phyloP scores from a whole-genome alignment of 2,888 invertebrate genomes.

The Nomada flava region DNA sequence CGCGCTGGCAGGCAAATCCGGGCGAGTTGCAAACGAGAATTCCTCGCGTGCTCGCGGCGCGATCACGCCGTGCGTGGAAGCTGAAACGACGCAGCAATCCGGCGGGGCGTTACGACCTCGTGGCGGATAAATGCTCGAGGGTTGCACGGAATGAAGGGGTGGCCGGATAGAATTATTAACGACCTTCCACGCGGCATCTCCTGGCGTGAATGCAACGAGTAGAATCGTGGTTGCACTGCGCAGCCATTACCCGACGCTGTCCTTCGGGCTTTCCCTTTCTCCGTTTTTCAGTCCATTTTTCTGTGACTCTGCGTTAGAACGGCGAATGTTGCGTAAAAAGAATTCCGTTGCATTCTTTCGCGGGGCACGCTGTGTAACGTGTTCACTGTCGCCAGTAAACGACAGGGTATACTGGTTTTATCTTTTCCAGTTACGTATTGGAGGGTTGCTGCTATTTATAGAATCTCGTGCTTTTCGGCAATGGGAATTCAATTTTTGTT shows the following conservation, averaged over 20 bases:
- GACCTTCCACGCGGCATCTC: constrained; percentile 72
- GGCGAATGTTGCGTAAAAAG: too few species aligned
- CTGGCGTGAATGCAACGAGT: constrained; percentile 75
- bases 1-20: not conserved
- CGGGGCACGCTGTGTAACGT: too few species aligned
- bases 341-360: too few species aligned
- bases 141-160: constrained; percentile 49
- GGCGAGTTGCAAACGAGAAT: constrained; percentile 6
- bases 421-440: too few species aligned
- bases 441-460: too few species aligned
- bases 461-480: too few species aligned
- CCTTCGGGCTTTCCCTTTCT: not conserved
- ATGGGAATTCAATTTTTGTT: too few species aligned
- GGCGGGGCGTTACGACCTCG: constrained; percentile 48
- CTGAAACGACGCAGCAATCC: constrained; percentile 32
- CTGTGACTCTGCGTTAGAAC: not conserved
- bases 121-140: constrained; percentile 56
- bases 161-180: constrained; percentile 76
- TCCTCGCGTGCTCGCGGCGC: constrained; percentile 17
- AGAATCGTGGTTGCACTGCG: constrained; percentile 67
- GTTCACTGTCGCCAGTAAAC: too few species aligned
- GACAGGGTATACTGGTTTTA: too few species aligned
- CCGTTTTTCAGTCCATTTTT: not conserved
- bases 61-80: not conserved
- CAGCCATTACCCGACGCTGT: constrained; percentile 20